These are phyloP conservation scores for Drosophila merina DNA, from an alignment of 2,888 invertebrate species.

Conservation along the genomic window DNA sequence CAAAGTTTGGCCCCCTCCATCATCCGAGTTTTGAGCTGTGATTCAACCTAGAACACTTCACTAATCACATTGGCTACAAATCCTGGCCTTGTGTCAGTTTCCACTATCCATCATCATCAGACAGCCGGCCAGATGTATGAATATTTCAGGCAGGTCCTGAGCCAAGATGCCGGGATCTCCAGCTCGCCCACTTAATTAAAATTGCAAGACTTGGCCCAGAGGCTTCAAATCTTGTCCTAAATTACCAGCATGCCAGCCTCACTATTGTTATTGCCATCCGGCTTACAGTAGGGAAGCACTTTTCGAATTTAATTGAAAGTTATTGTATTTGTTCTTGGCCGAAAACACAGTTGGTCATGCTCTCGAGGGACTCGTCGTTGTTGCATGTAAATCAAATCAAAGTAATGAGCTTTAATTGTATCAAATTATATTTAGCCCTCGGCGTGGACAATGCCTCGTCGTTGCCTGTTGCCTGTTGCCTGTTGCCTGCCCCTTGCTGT, in stretches of 20 bases:
- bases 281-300: slow-evolving; percentile 25
- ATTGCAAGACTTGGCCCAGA: slow-evolving; percentile 39
- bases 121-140: slow-evolving; percentile 33
- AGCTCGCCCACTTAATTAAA: slow-evolving; percentile 50
- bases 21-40: slow-evolving; percentile 15
- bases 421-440: slow-evolving; percentile 59
- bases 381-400: slow-evolving; percentile 38
- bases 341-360: slow-evolving; percentile 1
- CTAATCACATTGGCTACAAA: slow-evolving; percentile 41
- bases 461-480: neutral
- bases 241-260: slow-evolving; percentile 35
- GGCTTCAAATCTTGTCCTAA: slow-evolving; percentile 19
- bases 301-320: slow-evolving; percentile 49
- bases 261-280: slow-evolving; percentile 31
- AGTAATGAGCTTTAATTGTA: slow-evolving; percentile 56
- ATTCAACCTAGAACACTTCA: slow-evolving; percentile 12
- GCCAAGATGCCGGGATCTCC: slow-evolving; percentile 15
- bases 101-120: slow-evolving; percentile 50
- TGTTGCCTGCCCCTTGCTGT: too few relatives aligned
- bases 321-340: slow-evolving; percentile 31
- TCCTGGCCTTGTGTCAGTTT: slow-evolving; percentile 40
- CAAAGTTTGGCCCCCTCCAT: neutral
- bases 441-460: slow-evolving; percentile 53
- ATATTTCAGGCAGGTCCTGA: slow-evolving; percentile 36
- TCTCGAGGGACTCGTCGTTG: slow-evolving; percentile 2